phyloP scores from a whole-genome alignment of 30 jellyfish, hydroid and myxozoan species.

The Mastigias papua region DNA sequence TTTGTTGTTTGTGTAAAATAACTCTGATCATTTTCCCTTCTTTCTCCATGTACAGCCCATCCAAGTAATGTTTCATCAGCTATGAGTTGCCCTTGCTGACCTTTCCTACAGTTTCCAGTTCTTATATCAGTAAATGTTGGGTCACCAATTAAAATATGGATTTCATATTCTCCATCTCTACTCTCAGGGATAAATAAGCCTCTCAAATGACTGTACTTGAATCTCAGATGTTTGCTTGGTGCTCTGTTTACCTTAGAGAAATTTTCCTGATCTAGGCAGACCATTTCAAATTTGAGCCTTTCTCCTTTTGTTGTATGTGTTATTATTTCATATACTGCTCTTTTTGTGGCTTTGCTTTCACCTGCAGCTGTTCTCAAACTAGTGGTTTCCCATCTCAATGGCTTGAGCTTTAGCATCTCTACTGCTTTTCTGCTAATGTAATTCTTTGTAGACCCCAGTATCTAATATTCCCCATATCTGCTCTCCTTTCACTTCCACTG shows the following conservation, averaged over 20 bases:
- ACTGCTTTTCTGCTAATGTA: constrained; percentile 48
- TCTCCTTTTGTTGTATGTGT: constrained; percentile 45
- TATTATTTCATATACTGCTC: constrained; percentile 35
- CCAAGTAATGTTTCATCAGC: constrained; percentile 71
- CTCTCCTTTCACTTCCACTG: constrained; percentile 33
- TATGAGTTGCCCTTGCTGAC: constrained; percentile 41
- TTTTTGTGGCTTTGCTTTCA: constrained; percentile 1
- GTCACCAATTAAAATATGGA: constrained; percentile 62
- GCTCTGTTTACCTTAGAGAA: constrained; percentile 34
- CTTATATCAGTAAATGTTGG: constrained; percentile 61
- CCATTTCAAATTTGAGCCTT: constrained; percentile 38
- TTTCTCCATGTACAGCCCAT: constrained; percentile 64
- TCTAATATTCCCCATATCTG: constrained; percentile 40
- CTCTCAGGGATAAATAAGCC: constrained; percentile 61
- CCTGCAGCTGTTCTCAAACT: constrained; percentile 51
- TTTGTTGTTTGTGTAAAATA: constrained; percentile 62
- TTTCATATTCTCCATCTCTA: constrained; percentile 50
- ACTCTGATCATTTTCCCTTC: constrained; percentile 6
- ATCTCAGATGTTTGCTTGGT: constrained; percentile 40
- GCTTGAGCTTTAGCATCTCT: constrained; percentile 17
- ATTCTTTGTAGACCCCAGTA: constrained; percentile 38
- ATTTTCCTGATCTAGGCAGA: constrained; percentile 42
- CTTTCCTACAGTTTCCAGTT: constrained; percentile 56
- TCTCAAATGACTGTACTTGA: constrained; percentile 46
- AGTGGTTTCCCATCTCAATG: constrained; percentile 47